phyloP scores from a whole-genome alignment of 2,888 invertebrate species.

The Drosophila barbarae region DNA sequence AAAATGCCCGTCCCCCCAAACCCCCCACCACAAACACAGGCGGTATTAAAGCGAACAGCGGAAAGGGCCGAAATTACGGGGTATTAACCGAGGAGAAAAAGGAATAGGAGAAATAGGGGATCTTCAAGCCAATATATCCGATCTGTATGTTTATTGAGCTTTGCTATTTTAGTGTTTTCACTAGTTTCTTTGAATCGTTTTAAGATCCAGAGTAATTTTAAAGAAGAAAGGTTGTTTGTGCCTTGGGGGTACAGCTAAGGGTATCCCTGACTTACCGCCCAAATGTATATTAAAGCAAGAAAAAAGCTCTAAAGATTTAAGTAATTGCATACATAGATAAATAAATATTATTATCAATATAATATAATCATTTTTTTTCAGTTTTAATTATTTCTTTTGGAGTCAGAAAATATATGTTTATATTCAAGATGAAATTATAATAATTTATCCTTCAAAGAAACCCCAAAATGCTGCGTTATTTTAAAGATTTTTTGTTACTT shows the following conservation, averaged over 20 bases:
- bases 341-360: too few species aligned
- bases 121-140: background rate
- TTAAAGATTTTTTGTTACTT: too few species aligned
- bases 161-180: background rate
- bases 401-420: too few species aligned
- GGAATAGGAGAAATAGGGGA: background rate
- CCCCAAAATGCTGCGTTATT: background rate
- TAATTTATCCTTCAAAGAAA: too few species aligned
- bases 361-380: too few species aligned
- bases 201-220: background rate
- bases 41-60: constrained; percentile 6
- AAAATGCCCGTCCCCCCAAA: constrained; percentile 7
- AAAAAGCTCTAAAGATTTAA: background rate
- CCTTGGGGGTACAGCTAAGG: background rate
- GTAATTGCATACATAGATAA: background rate
- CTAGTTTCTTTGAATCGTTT: background rate
- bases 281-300: background rate
- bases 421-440: too few species aligned
- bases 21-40: background rate
- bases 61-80: background rate
- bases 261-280: background rate
- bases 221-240: background rate
- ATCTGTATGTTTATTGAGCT: constrained; percentile 8
- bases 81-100: background rate
- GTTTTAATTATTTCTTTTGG: too few species aligned